Evolutionary conservation across 2,797 vertebrate species (phyloP).

Genomic region (Crocidura indochinensis): DNA sequence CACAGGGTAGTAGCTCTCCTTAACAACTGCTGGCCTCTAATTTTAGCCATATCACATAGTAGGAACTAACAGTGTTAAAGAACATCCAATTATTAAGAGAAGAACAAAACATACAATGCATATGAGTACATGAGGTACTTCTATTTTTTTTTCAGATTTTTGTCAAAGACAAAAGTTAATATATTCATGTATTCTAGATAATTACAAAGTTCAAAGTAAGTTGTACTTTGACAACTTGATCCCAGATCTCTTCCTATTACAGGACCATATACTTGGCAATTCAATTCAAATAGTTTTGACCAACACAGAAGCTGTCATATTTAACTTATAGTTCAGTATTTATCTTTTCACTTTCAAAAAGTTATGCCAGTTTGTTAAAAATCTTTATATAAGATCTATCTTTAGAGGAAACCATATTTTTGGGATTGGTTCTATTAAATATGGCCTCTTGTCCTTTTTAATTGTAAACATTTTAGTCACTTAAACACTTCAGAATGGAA

Average conservation of each 20-base stretch:
- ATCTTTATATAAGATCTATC: background rate
- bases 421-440: background rate
- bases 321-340: background rate
- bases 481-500: background rate
- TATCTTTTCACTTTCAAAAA: constrained; percentile 19
- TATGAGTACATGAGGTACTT: too few relatives aligned
- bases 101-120: too few relatives aligned
- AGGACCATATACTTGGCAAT: background rate
- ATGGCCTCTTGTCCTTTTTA: background rate
- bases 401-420: constrained; percentile 1
- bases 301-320: background rate
- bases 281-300: background rate
- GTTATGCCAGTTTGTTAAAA: constrained; percentile 42
- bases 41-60: too few relatives aligned
- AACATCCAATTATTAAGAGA: too few relatives aligned
- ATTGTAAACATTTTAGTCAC: background rate
- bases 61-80: too few relatives aligned
- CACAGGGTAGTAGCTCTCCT: too few relatives aligned
- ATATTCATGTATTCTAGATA: constrained; percentile 21
- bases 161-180: background rate
- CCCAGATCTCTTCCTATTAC: background rate
- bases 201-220: background rate
- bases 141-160: constrained; percentile 10
- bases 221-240: too few relatives aligned
- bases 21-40: too few relatives aligned